Evolutionary conservation across 2,797 vertebrate genomes (phyloP), one percentile per base, ranked within the genome.

Genomic region (Mionectes olivaceus): DNA sequence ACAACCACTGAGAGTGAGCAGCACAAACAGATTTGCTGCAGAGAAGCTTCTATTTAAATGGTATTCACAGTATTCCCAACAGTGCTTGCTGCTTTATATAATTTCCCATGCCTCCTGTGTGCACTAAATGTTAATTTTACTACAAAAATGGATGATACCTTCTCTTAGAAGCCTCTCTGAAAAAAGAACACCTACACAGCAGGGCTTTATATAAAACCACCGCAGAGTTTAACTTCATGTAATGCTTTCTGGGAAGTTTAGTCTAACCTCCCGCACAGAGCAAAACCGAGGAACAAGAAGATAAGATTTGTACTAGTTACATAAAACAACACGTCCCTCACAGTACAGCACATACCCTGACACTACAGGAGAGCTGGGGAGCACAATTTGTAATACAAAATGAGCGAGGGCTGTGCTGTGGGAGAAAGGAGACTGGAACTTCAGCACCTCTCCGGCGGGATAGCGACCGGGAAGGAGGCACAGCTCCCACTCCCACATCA

Each of bases 81-180:
- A 64, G 78, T 33, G 28, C 55, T 80, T 57, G 75, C 91, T 53
- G 78, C 87, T 94, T 96, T 94, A 91, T 91, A n/a, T 93, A 91
- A 96, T 81, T 85, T 49, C 71, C 79, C 52, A 4, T 73, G 71
- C 64, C 75, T 91, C 55, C 91, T 80, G 78, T 49, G 3, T 70
- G 94, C 35, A 41, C 44, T 37, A 89, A 60, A 80, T 94, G 84
- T 53, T 89, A 84, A 87, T 95, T 89, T 90, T 60, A 82, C 84
- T 46, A 74, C 0, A 6, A 69, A 93, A 93, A 84, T 8, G 75
- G 81, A 59, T 78, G 83, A 32, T 17, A 24, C 32, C 39, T 83
- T 56, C 53, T 86, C 61, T 61, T 33, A 14, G 70, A 91, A 83
- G 64, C 59, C 59, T 55, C 27, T 9, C 77, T 52, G 80, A 35